Percentiles rank a stretch among this genome's conserved stretches.
These are phyloP conservation scores for Suillia variegata DNA, from an alignment of 2,888 invertebrate genomes.

Conservation along the genomic window DNA sequence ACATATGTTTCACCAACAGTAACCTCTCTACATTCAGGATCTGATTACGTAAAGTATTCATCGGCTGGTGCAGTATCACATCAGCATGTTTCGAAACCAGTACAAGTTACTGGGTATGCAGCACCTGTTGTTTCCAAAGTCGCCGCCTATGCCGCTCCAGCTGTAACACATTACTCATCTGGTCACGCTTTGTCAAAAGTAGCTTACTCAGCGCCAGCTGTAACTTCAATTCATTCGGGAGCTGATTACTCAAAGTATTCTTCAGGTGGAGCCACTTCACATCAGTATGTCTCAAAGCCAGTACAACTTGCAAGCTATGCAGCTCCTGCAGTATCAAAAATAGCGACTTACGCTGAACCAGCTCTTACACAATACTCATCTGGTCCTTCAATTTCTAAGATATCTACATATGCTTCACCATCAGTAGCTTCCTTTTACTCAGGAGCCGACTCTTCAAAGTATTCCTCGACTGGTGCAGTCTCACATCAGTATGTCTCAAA, in stretches of 20 bases:
- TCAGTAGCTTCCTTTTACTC: slow-evolving; percentile 18
- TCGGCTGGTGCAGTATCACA: slow-evolving; percentile 35
- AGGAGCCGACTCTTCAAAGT: slow-evolving; percentile 5
- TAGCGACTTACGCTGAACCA: slow-evolving; percentile 36
- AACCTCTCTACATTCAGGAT: slow-evolving; percentile 38
- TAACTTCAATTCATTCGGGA: slow-evolving; percentile 18
- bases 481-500: slow-evolving; percentile 42
- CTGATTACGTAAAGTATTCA: slow-evolving; percentile 11
- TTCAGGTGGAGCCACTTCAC: slow-evolving; percentile 24
- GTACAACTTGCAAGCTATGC: slow-evolving; percentile 24
- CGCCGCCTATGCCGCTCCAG: slow-evolving; percentile 29
- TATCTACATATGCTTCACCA: slow-evolving; percentile 36
- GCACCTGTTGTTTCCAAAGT: slow-evolving; percentile 23
- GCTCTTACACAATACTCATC: slow-evolving; percentile 13
- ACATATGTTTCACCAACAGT: slow-evolving; percentile 35
- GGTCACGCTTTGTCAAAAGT: slow-evolving; percentile 41
- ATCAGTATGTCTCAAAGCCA: slow-evolving; percentile 45
- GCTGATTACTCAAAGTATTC: slow-evolving; percentile 23
- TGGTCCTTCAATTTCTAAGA: slow-evolving; percentile 34
- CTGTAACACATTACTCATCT: slow-evolving; percentile 30
- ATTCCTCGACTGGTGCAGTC: slow-evolving; percentile 27
- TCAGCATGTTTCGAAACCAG: slow-evolving; percentile 18
- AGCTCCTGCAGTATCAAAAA: slow-evolving; percentile 32
- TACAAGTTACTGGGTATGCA: slow-evolving; percentile 25
- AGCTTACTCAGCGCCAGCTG: slow-evolving; percentile 32